Conservation (phyloP, 2,888 invertebrate species). For the Cataglyphis rosenhaueri region DNA sequence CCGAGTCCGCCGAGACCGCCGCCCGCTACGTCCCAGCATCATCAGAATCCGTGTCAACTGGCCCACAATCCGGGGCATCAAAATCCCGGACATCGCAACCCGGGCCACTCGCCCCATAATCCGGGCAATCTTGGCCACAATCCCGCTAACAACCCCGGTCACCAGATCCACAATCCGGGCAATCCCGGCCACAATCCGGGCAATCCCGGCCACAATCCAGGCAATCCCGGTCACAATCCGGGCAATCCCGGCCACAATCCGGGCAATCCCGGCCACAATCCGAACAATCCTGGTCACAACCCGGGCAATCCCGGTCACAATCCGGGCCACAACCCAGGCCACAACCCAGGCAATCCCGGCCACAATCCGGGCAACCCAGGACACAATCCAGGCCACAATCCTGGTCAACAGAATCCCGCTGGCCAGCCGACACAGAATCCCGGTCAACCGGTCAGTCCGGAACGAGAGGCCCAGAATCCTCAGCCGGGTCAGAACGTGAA, state of each 20-base stretch:
- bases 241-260: slow-evolving; percentile 30
- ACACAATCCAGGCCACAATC: slow-evolving; percentile 28
- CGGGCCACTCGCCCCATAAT: slow-evolving; percentile 42
- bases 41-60: slow-evolving; percentile 52
- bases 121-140: slow-evolving; percentile 31
- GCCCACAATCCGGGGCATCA: slow-evolving; percentile 58
- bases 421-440: slow-evolving; percentile 61
- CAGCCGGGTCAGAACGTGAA: slow-evolving; percentile 47
- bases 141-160: not conserved
- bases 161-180: slow-evolving; percentile 28
- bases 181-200: slow-evolving; percentile 25
- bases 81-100: slow-evolving; percentile 53
- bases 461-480: slow-evolving; percentile 31
- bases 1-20: slow-evolving; percentile 80
- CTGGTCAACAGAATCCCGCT: slow-evolving; percentile 48
- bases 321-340: slow-evolving; percentile 34
- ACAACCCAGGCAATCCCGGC: slow-evolving; percentile 42
- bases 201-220: slow-evolving; percentile 32
- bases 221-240: slow-evolving; percentile 27
- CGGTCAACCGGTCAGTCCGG: slow-evolving; percentile 37
- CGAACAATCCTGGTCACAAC: slow-evolving; percentile 39
- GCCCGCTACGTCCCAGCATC: slow-evolving; percentile 71
- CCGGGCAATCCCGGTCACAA: slow-evolving; percentile 37
- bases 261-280: slow-evolving; percentile 20
- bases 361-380: slow-evolving; percentile 37